Percentiles rank a stretch among this genome's conserved stretches.
These are phyloP conservation scores for Geodia barretti DNA, from an alignment of 37 sponge, comb jelly and placozoan genomes.

Conservation along the genomic window DNA sequence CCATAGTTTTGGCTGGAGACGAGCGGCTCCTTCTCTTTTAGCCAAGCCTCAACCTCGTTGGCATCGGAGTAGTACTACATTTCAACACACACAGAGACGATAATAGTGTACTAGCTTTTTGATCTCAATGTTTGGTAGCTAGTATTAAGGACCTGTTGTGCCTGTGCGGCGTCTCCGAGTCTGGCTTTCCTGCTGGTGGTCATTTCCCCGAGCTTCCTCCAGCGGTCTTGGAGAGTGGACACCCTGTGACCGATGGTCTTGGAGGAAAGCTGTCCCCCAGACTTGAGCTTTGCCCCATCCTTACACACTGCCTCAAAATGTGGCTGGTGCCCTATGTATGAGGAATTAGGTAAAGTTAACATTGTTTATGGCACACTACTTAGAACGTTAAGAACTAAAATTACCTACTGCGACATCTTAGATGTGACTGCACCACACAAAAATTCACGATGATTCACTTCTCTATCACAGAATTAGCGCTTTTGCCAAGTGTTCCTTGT, in stretches of 20 bases:
- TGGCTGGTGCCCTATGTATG: constrained; percentile 45
- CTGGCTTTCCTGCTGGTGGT: constrained; percentile 56
- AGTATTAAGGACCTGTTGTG: constrained; percentile 65
- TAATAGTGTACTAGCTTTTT: neutral
- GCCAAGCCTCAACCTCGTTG: constrained; percentile 94
- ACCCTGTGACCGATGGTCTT: constrained; percentile 75
- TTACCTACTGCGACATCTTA: too few relatives aligned
- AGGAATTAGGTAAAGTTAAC: too few relatives aligned
- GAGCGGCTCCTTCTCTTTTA: constrained; percentile 88
- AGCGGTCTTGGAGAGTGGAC: constrained; percentile 70
- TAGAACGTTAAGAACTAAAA: too few relatives aligned
- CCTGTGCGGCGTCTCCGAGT: constrained; percentile 84
- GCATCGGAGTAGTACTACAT: constrained; percentile 90
- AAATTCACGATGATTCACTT: too few relatives aligned
- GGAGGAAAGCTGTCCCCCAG: constrained; percentile 54
- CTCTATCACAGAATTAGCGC: too few relatives aligned
- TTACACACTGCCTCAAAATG: constrained; percentile 73
- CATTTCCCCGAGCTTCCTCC: constrained; percentile 90
- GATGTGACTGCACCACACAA: too few relatives aligned
- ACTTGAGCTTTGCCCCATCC: constrained; percentile 60
- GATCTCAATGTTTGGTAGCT: too few relatives aligned
- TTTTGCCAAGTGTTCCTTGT: too few relatives aligned
- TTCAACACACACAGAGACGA: neutral
- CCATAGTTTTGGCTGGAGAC: constrained; percentile 85
- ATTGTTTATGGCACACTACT: too few relatives aligned